Evolutionary conservation across 2,797 vertebrate genomes (phyloP).

Genomic region (Rhabdomys pumilio): DNA sequence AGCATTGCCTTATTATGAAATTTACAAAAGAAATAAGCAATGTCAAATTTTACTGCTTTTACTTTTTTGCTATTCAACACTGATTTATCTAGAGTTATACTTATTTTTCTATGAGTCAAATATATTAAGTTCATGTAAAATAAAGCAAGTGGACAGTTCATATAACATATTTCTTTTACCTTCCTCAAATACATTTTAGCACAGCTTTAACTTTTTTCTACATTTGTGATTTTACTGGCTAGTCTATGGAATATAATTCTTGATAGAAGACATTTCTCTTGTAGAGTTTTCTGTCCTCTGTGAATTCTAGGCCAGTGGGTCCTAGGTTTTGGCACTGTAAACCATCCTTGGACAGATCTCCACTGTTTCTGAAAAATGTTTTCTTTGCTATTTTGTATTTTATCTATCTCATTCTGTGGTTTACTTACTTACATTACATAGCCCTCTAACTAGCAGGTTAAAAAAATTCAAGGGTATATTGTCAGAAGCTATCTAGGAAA

Average conservation of each 20-base stretch:
- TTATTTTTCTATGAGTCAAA: slow-evolving; percentile 55
- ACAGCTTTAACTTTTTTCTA: background rate
- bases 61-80: background rate
- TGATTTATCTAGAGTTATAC: background rate
- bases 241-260: slow-evolving; percentile 10
- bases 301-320: background rate
- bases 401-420: background rate
- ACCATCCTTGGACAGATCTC: background rate
- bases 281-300: background rate
- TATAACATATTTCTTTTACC: slow-evolving; percentile 18
- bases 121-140: slow-evolving; percentile 45
- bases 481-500: background rate
- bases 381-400: background rate
- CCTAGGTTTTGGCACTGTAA: background rate
- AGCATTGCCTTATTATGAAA: slow-evolving; percentile 31
- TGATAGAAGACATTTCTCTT: background rate
- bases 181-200: background rate
- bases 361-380: background rate
- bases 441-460: background rate
- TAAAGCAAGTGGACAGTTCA: slow-evolving; percentile 1
- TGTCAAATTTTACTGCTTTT: slow-evolving; percentile 19
- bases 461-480: background rate
- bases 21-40: slow-evolving; percentile 56
- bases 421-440: background rate
- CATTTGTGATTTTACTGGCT: background rate